Conservation (phyloP, 2,888 invertebrate genomes). For the Stenchaetothrips biformis region DNA sequence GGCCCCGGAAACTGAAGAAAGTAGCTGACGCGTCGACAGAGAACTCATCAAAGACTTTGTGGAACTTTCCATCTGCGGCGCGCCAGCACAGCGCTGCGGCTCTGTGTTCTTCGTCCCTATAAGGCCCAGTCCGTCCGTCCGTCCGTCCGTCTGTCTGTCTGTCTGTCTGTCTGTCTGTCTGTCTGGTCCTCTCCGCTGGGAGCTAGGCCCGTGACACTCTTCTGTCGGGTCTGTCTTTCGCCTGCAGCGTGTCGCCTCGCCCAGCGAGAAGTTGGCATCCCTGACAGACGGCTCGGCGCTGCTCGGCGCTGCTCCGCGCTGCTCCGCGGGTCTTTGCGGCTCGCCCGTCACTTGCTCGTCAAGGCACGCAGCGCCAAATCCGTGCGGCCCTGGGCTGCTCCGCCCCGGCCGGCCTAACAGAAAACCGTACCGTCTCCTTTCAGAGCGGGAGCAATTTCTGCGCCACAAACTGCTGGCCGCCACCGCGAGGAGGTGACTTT, state of each 20-base stretch:
- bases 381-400: neutral
- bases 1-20: too few relatives aligned
- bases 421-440: too few relatives aligned
- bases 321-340: neutral
- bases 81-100: too few relatives aligned
- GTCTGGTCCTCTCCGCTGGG: neutral
- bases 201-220: neutral
- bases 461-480: too few relatives aligned
- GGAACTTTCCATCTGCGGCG: conserved; percentile 11
- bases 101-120: too few relatives aligned
- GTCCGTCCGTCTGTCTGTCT: neutral
- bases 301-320: neutral
- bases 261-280: neutral
- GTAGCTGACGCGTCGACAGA: too few relatives aligned
- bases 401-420: too few relatives aligned
- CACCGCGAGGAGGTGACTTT: neutral
- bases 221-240: neutral
- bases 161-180: neutral
- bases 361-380: neutral
- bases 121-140: neutral
- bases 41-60: neutral
- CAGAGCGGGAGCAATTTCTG: too few relatives aligned
- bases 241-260: too few relatives aligned
- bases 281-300: neutral
- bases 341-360: neutral